Evolutionary conservation across 2,888 invertebrate species (phyloP), one percentile per base, ranked within the genome.

Genomic region (Desoria tigrina): DNA sequence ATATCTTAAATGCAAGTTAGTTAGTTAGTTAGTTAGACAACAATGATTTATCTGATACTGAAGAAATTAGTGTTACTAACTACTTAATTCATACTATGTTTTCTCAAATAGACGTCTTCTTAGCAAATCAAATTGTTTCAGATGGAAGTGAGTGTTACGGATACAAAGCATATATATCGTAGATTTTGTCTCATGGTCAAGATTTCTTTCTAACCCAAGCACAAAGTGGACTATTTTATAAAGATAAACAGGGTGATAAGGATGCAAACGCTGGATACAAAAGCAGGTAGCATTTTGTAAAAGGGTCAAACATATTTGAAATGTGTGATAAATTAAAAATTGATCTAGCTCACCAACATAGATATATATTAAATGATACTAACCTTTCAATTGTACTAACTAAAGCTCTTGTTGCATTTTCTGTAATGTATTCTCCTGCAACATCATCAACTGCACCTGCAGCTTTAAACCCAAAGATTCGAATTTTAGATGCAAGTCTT

Each of bases 401-500:
- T 16, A 16, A 67, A 28, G 11, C 65, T 0, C 21, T 18, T 2
- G 69, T 69, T 50, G 32, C 60, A 16, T 72, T 72, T 61, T 53
- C 37, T 11, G 11, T 71, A 4, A 26, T 72, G 11, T 50, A 51
- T 4, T 55, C 51, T 28, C 6, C 26, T 16, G 45, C 39, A 2
- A 26, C 28, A 26, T n/a, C n/a, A n/a, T n/a, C n/a, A 4, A 14
- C 2, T 6, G 18, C 54, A 26, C 32, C 27, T 21, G 18, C n/a
- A n/a, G 1, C 23, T 2, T 24, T 57, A 7, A 57, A 56, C n/a
- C 61, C 70, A 1, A 66, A 71, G 63, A 6, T 45, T 6, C 6
- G 16, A 45, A 18, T 77, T n/a, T 21, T 72, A 6, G 69, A 74
- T 18, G 71, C 71, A 6, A 61, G 62, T 18, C 61, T 76, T 37